These are phyloP conservation scores for Patiria miniata DNA, from an alignment of 35 echinoderm and acorn worm genomes.

Conservation along the genomic window DNA sequence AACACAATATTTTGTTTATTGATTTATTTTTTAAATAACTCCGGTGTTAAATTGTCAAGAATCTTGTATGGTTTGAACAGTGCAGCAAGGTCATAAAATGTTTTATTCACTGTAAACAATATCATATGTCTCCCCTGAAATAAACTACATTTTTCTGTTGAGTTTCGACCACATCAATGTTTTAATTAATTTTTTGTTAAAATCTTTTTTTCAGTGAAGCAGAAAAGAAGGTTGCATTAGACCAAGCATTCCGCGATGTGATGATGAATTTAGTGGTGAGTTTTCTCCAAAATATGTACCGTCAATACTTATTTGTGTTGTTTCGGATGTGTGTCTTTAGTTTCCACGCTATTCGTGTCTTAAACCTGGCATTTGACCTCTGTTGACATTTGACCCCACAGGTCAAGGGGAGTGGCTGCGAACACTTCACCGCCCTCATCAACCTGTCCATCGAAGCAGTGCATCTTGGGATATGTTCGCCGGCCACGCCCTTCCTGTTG, in stretches of 20 bases:
- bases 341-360: background rate
- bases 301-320: no score
- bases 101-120: no score
- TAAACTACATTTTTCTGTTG: no score
- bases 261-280: constrained; percentile 81
- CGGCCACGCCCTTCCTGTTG: constrained; percentile 81
- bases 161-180: no score
- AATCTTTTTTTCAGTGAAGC: constrained; percentile 56
- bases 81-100: no score
- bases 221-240: constrained; percentile 84
- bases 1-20: no score
- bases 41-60: no score
- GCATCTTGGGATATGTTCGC: constrained; percentile 62
- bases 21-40: no score
- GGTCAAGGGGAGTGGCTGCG: constrained; percentile 22
- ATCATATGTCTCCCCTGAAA: no score
- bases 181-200: background rate
- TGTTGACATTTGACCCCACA: constrained; percentile 4
- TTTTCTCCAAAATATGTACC: background rate
- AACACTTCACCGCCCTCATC: constrained; percentile 57
- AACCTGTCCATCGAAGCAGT: constrained; percentile 78
- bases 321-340: no score
- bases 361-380: background rate
- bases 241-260: constrained; percentile 84
- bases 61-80: no score